A percentile compares a stretch with the other conserved stretches of the same genome.
Evolutionary conservation across 2,888 invertebrate genomes (phyloP).

Genomic region (Parthenolecanium corni): DNA sequence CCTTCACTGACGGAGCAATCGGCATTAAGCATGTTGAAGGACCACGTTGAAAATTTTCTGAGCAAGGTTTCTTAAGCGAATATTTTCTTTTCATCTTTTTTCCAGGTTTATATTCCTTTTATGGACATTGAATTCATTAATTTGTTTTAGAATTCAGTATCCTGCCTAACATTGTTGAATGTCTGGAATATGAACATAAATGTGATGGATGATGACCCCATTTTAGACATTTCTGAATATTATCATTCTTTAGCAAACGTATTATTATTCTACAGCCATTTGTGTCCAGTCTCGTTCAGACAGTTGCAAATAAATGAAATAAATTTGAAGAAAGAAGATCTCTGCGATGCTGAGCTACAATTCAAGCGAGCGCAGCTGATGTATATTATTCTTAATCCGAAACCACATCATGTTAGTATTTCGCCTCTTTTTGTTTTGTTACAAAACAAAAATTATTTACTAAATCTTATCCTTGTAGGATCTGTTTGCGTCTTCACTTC

Average conservation of each 20-base stretch:
- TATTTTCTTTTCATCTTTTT: background rate
- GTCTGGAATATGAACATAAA: no score
- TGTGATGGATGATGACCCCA: no score
- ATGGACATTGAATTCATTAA: background rate
- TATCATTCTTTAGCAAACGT: background rate
- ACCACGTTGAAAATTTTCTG: constrained; percentile 6
- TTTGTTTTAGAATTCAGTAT: background rate
- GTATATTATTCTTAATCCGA: constrained; percentile 1
- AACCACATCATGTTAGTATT: constrained; percentile 7
- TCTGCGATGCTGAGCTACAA: background rate
- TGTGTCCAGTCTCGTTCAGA: constrained; percentile 1
- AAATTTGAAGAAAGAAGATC: background rate
- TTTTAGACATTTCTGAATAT: constrained; percentile 4
- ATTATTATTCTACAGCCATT: background rate
- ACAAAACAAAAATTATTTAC: background rate
- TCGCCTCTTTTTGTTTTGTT: background rate
- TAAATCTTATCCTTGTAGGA: constrained; percentile 13
- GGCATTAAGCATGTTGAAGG: background rate
- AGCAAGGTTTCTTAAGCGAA: background rate
- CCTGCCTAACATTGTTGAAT: no score
- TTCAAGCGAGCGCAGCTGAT: constrained; percentile 13
- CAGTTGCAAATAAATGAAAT: constrained; percentile 5
- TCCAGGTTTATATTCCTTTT: background rate
- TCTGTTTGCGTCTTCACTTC: constrained; percentile 5
- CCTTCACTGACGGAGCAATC: no score